Base-by-base conservation (phyloP, 1,140 invertebrate species). In the Lasaia peninsularis region DNA sequence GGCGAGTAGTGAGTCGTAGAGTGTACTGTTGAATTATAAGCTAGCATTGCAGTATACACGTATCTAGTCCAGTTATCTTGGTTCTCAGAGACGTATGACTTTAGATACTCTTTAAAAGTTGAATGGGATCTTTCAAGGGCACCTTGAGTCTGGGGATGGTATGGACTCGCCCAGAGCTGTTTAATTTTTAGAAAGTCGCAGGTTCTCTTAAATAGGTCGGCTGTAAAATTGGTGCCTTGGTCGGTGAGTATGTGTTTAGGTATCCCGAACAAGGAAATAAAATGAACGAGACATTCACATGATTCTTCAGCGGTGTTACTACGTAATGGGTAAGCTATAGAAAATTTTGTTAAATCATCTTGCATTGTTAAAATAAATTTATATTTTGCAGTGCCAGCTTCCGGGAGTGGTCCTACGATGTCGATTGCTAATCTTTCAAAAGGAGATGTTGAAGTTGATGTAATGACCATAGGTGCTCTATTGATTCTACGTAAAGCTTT, bases 11-110 rank as follows among this genome's bases (percentile, higher is more conserved):
- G 60, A n/a, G 73, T 75, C 10, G 67, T 60, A 11, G 60, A 53
- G 59, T 80, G 76, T 7, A 54, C 37, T 14, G 54, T 62, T 1
- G 69, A 73, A 54, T 81, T 74, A 48, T 74, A 74, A 14, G 63
- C 50, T 55, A 71, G 65, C 62, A 73, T 66, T 1, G 61, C 60
- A 0, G 62, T 67, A 24, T 37, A 50, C 16, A 72, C 48, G 56
- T 35, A 61, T 69, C 50, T 21, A 11, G 50, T 62, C 75, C 24
- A 28, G 7, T 28, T 28, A 7, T 28, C 24, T 3, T 28, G 24
- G 24, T 28, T 1, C 7, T 28, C 68, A 69, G 31, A 66, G 65
- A 52, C 24, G 9, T 33, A 52, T n/a, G 28, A 31, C 32, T 52
- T 52, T 12, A 80, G 55, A 48, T 73, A 73, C 35, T 75, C 67